Percentiles rank a stretch among this genome's conserved stretches.
phyloP scores from a whole-genome alignment of 2,888 invertebrate species.

The Xestoiulus laeticollis region DNA sequence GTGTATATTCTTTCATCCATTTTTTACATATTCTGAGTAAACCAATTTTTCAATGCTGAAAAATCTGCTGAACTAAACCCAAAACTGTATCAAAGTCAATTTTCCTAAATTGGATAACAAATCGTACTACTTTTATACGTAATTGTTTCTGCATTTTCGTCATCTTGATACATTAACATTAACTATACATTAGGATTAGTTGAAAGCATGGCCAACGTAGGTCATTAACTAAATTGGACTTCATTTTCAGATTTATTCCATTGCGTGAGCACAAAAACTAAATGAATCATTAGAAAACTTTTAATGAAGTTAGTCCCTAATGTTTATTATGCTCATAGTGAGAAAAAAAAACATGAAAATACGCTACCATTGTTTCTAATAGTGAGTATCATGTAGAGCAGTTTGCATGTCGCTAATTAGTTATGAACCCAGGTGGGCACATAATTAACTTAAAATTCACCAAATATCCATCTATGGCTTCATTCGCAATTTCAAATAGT shows the following conservation, averaged over 20 bases:
- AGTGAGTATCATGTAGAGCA: not conserved
- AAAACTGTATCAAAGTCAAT: too few species aligned
- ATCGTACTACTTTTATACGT: not conserved
- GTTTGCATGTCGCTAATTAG: not conserved
- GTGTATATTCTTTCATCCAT: too few species aligned
- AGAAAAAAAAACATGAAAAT: not conserved
- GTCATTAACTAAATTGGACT: constrained; percentile 11
- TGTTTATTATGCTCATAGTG: not conserved
- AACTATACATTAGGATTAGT: not conserved
- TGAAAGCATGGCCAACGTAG: too few species aligned
- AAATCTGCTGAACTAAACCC: too few species aligned
- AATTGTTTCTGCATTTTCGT: not conserved
- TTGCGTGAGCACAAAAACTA: not conserved
- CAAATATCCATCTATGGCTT: not conserved
- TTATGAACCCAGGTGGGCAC: not conserved
- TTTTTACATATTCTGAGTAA: too few species aligned
- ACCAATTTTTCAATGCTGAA: too few species aligned
- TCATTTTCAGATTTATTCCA: not conserved
- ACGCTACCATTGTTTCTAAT: not conserved
- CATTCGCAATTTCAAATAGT: not conserved
- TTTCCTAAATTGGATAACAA: too few species aligned
- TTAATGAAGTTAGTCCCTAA: not conserved
- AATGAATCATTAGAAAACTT: constrained; percentile 18
- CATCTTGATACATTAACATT: not conserved
- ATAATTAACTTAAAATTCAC: constrained; percentile 2